These are phyloP conservation scores for Sinocyclocheilus anshuiensis DNA, from an alignment of 2,113 vertebrate species.

Conservation along the genomic window DNA sequence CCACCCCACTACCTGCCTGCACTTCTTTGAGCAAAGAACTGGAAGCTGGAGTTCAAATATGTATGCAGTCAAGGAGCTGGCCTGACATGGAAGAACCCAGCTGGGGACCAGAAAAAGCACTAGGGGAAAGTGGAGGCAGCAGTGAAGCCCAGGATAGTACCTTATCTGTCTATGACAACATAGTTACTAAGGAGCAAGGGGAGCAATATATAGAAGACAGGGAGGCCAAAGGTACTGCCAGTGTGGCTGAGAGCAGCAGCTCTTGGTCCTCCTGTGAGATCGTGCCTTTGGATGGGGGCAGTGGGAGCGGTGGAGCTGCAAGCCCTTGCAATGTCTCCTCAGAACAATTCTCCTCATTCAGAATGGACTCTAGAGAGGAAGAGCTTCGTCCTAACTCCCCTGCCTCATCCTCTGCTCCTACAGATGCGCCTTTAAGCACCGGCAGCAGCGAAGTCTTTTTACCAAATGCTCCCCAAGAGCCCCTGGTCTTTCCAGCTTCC, in stretches of 20 bases:
- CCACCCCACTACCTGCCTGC: conserved; percentile 30
- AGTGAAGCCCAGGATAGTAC: conserved; percentile 67
- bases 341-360: conserved; percentile 41
- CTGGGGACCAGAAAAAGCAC: conserved; percentile 56
- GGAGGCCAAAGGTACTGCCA: conserved; percentile 42
- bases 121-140: conserved; percentile 50
- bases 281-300: conserved; percentile 55
- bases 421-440: conserved; percentile 70
- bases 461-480: conserved; percentile 65
- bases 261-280: conserved; percentile 67
- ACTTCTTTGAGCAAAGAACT: conserved; percentile 34
- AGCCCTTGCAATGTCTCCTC: conserved; percentile 48
- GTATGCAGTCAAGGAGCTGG: conserved; percentile 72
- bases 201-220: conserved; percentile 34
- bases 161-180: conserved; percentile 69
- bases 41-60: conserved; percentile 58
- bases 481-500: conserved; percentile 52
- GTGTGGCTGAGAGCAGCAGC: conserved; percentile 61
- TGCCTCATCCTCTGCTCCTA: conserved; percentile 67
- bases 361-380: conserved; percentile 46
- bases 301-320: conserved; percentile 42
- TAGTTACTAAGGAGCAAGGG: conserved; percentile 49
- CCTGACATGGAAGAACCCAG: conserved; percentile 58
- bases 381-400: conserved; percentile 55
- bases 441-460: conserved; percentile 80